phyloP scores from a whole-genome alignment of 2,797 vertebrate genomes.

The Acanthurus tractus region DNA sequence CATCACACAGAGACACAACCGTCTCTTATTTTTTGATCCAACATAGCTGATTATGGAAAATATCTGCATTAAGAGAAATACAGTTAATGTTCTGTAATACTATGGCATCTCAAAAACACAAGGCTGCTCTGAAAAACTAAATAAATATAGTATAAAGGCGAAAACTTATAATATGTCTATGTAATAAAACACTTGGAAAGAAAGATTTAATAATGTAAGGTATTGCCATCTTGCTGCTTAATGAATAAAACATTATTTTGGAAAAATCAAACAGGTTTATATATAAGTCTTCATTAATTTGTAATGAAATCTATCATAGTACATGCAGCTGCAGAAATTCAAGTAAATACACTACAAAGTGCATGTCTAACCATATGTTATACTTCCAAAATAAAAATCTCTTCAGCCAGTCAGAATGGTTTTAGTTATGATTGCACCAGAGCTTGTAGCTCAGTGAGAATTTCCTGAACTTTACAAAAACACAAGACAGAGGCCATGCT shows the following conservation, averaged over 20 bases:
- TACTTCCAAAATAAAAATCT: background rate
- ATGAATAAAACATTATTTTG: background rate
- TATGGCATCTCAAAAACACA: background rate
- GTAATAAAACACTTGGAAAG: background rate
- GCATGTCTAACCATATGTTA: background rate
- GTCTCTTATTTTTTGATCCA: background rate
- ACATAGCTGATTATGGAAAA: background rate
- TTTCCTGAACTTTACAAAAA: background rate
- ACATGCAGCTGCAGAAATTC: constrained; percentile 9
- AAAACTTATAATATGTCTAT: background rate
- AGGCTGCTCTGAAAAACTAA: background rate
- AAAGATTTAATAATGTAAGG: background rate
- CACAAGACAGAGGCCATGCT: background rate
- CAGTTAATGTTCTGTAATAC: background rate
- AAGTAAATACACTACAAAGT: background rate
- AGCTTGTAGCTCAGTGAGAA: background rate
- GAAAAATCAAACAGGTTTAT: background rate
- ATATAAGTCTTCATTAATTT: background rate
- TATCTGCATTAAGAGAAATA: background rate
- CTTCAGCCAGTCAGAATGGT: background rate
- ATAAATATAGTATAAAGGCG: background rate
- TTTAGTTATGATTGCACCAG: background rate
- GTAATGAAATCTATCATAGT: background rate
- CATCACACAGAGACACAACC: background rate
- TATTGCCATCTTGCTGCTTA: background rate